A percentile compares a stretch with the other conserved stretches of the same genome.
These are phyloP conservation scores for Ormyrus labotus DNA, from an alignment of 2,888 invertebrate genomes.

Conservation along the genomic window DNA sequence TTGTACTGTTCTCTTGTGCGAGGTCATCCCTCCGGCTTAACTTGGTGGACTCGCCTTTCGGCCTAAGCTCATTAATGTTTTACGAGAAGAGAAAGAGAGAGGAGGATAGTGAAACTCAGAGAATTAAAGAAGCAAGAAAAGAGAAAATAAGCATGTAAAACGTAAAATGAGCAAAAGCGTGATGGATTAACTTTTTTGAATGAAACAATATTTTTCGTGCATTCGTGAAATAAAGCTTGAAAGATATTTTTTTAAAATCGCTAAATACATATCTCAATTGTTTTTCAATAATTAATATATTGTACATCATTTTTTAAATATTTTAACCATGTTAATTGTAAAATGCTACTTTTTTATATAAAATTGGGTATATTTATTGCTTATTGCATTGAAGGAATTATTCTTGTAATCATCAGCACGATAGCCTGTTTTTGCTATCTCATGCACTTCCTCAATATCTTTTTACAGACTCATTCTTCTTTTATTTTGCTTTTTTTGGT, in stretches of 20 bases:
- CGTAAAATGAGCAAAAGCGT: background rate
- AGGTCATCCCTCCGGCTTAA: conserved; percentile 4
- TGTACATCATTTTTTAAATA: background rate
- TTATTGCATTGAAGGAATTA: background rate
- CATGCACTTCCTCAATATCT: background rate
- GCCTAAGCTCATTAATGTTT: background rate
- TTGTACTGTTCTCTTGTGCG: background rate
- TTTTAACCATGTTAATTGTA: background rate
- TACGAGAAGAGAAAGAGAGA: conserved; percentile 9
- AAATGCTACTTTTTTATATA: background rate
- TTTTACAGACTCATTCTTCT: background rate
- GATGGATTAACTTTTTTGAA: background rate
- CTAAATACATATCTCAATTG: background rate
- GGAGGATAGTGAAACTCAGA: background rate
- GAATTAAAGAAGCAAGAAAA: background rate
- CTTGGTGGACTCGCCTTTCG: background rate
- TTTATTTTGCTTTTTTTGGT: background rate
- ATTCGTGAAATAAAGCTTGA: background rate
- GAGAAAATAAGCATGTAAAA: background rate
- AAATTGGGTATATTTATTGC: background rate
- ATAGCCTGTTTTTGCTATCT: background rate
- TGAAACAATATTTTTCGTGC: no score
- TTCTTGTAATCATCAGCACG: background rate
- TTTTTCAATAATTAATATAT: background rate
- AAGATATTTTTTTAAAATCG: background rate